These are phyloP conservation scores for Chlorops oryzae DNA, from an alignment of 1,140 invertebrate species.

Conservation along the genomic window DNA sequence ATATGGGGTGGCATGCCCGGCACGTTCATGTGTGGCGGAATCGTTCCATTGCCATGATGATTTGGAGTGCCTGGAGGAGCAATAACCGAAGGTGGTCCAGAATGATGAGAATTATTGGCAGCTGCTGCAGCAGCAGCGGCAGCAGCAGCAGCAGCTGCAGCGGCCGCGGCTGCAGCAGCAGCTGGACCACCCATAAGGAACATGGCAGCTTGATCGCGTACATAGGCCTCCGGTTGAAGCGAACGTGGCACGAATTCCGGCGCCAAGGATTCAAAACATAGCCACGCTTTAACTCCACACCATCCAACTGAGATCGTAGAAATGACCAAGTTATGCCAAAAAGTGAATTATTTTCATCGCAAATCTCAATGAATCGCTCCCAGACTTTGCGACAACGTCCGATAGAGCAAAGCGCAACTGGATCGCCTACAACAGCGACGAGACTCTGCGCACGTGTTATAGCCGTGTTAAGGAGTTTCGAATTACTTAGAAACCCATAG, in stretches of 20 bases:
- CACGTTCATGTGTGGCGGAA: conserved; percentile 18
- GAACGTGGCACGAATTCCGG: conserved; percentile 70
- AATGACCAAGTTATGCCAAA: conserved; percentile 67
- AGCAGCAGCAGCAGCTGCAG: conserved; percentile 28
- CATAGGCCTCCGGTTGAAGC: conserved; percentile 49
- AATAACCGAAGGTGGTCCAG: conserved; percentile 21
- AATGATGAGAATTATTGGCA: conserved; percentile 24
- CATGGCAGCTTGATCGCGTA: conserved; percentile 40
- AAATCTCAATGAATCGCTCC: conserved; percentile 73
- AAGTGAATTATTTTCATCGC: conserved; percentile 67
- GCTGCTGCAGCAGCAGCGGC: conserved; percentile 28
- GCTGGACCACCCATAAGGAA: conserved; percentile 33
- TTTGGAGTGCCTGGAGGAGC: too few species aligned
- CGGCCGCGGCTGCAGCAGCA: conserved; percentile 26
- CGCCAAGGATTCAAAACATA: conserved; percentile 77
- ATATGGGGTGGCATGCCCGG: conserved; percentile 12
- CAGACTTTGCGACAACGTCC: conserved; percentile 79
- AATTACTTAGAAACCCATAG: conserved; percentile 81
- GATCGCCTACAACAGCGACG: conserved; percentile 84
- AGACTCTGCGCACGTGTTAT: conserved; percentile 80
- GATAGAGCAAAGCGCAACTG: conserved; percentile 74
- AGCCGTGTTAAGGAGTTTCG: conserved; percentile 78
- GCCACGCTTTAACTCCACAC: conserved; percentile 66
- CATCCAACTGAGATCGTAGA: conserved; percentile 63
- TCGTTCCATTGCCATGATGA: conserved; percentile 11